Evolutionary conservation across 1,140 invertebrate species (phyloP).

Genomic region (Drosophila rhopaloa): DNA sequence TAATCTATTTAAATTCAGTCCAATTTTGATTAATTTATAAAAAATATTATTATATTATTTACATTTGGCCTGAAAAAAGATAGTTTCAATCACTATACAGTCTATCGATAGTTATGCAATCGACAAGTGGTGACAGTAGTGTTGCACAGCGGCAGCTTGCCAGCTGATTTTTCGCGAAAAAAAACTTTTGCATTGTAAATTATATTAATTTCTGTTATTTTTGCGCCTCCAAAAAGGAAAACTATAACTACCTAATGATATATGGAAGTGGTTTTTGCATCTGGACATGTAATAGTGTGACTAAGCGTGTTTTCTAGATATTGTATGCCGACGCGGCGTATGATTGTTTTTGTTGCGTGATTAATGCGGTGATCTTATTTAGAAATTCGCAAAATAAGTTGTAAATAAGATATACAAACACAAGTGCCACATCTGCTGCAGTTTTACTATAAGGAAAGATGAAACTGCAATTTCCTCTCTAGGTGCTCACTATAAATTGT

Average conservation of each 20-base stretch:
- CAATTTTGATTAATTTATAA: too few relatives aligned
- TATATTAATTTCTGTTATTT: conserved; percentile 14
- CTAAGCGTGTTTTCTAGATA: neutral
- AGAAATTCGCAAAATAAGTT: conserved; percentile 3
- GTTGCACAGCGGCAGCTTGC: neutral
- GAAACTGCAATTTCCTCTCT: neutral
- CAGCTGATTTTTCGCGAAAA: neutral
- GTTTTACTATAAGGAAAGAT: neutral
- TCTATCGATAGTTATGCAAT: neutral
- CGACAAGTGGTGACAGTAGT: neutral
- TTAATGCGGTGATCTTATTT: neutral
- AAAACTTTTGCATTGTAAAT: neutral
- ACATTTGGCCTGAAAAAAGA: neutral
- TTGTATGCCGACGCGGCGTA: neutral
- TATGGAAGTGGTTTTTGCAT: too few relatives aligned
- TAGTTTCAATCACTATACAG: neutral
- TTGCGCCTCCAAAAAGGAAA: neutral
- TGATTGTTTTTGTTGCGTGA: conserved; percentile 8
- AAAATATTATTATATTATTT: too few relatives aligned
- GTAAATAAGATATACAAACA: neutral
- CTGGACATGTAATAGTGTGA: conserved; percentile 1
- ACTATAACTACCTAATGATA: neutral
- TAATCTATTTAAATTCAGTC: too few relatives aligned
- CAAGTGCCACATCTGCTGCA: conserved; percentile 2
- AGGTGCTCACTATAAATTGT: neutral